phyloP scores from a whole-genome alignment of 64 coral and sea anemone species.

The Porites lutea region DNA sequence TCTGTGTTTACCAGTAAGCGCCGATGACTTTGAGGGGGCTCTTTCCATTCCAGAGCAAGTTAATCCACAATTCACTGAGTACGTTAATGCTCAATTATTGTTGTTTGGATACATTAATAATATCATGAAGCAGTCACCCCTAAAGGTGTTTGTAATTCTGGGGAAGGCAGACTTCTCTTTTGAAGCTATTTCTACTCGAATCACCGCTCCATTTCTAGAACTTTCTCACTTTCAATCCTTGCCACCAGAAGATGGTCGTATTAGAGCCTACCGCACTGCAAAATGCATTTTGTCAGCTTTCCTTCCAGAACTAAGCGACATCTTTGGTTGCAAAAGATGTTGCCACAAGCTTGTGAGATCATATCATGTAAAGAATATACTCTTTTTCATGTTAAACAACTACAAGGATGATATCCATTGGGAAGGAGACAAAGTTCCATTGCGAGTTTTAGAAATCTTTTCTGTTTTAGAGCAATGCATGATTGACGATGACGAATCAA shows the following conservation, averaged over 20 bases:
- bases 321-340: conserved; percentile 71
- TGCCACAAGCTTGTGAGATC: conserved; percentile 62
- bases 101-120: conserved; percentile 47
- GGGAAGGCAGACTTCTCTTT: background rate
- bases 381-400: conserved; percentile 68
- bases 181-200: conserved; percentile 42
- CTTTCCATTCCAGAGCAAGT: conserved; percentile 44
- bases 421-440: conserved; percentile 37
- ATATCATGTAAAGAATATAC: conserved; percentile 71
- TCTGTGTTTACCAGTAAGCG: conserved; percentile 41
- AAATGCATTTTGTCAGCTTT: conserved; percentile 68
- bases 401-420: conserved; percentile 63
- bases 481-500: conserved; percentile 45
- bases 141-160: conserved; percentile 49
- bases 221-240: conserved; percentile 21
- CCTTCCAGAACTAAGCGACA: conserved; percentile 52
- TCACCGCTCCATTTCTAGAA: conserved; percentile 29
- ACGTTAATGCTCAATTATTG: conserved; percentile 35
- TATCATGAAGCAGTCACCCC: conserved; percentile 22
- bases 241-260: conserved; percentile 25
- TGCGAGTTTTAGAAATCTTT: conserved; percentile 70
- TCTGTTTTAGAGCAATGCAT: conserved; percentile 59
- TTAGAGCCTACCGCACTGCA: conserved; percentile 62
- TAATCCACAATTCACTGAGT: background rate
- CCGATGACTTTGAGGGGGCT: conserved; percentile 55